These are phyloP conservation scores for Bellardia bayeri DNA, from an alignment of 2,888 invertebrate genomes.

Conservation along the genomic window DNA sequence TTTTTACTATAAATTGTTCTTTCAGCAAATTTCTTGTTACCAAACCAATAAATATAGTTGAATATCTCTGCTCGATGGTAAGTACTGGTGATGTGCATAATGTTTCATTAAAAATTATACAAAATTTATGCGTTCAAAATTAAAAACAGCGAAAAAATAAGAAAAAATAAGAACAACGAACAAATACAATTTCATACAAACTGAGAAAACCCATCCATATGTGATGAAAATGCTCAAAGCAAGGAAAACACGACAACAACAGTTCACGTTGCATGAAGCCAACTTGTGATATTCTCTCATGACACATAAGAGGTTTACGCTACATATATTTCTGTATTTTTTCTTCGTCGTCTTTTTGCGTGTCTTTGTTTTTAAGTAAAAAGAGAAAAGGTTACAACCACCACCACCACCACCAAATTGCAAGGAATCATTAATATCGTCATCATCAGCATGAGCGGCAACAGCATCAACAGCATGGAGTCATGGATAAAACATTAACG, in stretches of 20 bases:
- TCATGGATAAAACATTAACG: constrained; percentile 32
- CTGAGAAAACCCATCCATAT: constrained; percentile 44
- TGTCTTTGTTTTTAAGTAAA: constrained; percentile 5
- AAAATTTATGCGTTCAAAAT: constrained; percentile 70
- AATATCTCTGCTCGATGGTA: constrained; percentile 46
- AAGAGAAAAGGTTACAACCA: constrained; percentile 22
- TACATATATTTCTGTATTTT: constrained; percentile 1
- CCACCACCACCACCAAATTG: constrained; percentile 31
- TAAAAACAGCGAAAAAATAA: constrained; percentile 67
- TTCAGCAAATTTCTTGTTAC: constrained; percentile 53
- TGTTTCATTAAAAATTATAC: constrained; percentile 71
- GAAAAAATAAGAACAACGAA: constrained; percentile 5
- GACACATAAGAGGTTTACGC: constrained; percentile 61
- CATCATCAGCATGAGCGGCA: constrained; percentile 30
- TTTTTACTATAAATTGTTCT: constrained; percentile 54
- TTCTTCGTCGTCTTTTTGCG: neutral
- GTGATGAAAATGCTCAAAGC: constrained; percentile 48
- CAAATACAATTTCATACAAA: constrained; percentile 9
- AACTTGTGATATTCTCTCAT: constrained; percentile 55
- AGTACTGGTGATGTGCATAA: constrained; percentile 56
- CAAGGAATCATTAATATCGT: constrained; percentile 56
- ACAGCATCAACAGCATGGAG: constrained; percentile 22
- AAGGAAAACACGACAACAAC: constrained; percentile 10
- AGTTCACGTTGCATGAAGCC: constrained; percentile 54
- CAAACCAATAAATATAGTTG: constrained; percentile 64